A percentile compares a stretch with the other conserved stretches of the same genome.
Conservation (phyloP, 2,797 vertebrate species). For the Cynodonichthys magdalenae region DNA sequence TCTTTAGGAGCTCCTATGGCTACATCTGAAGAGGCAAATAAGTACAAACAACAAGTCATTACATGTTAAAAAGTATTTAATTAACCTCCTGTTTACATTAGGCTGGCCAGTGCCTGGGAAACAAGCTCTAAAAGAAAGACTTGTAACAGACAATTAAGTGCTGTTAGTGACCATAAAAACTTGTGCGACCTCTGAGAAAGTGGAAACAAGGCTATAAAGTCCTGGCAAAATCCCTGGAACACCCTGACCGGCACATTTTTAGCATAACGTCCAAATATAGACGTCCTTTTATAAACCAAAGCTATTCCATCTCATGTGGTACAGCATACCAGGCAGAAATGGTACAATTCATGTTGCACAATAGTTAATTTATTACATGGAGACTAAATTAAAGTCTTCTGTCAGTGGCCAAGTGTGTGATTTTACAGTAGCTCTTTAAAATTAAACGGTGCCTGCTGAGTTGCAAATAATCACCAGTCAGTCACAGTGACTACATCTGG, state of each 20-base stretch:
- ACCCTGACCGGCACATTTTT: slow-evolving; percentile 52
- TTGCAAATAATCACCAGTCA: slow-evolving; percentile 53
- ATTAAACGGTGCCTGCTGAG: slow-evolving; percentile 46
- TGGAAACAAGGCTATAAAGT: slow-evolving; percentile 76
- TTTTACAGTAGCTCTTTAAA: slow-evolving; percentile 41
- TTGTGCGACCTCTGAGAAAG: slow-evolving; percentile 66
- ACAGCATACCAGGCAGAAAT: slow-evolving; percentile 33
- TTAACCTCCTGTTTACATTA: slow-evolving; percentile 59
- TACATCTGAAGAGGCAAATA: slow-evolving; percentile 82
- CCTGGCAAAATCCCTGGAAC: slow-evolving; percentile 59
- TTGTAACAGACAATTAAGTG: slow-evolving; percentile 76
- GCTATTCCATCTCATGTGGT: slow-evolving; percentile 36
- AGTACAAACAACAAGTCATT: slow-evolving; percentile 14
- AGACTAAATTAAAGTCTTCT: slow-evolving; percentile 13
- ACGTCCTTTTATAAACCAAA: slow-evolving; percentile 61
- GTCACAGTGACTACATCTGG: slow-evolving; percentile 33
- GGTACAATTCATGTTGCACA: slow-evolving; percentile 10
- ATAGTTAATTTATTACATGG: slow-evolving; percentile 19
- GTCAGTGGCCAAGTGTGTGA: slow-evolving; percentile 21
- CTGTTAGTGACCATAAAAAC: slow-evolving; percentile 71
- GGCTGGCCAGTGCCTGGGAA: slow-evolving; percentile 50
- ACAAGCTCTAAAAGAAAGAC: slow-evolving; percentile 62
- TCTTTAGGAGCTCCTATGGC: slow-evolving; percentile 95
- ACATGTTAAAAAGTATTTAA: slow-evolving; percentile 27
- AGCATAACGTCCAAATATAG: slow-evolving; percentile 47